Base-by-base conservation (phyloP, 1,140 invertebrate species). In the Meloidogyne floridensis region DNA sequence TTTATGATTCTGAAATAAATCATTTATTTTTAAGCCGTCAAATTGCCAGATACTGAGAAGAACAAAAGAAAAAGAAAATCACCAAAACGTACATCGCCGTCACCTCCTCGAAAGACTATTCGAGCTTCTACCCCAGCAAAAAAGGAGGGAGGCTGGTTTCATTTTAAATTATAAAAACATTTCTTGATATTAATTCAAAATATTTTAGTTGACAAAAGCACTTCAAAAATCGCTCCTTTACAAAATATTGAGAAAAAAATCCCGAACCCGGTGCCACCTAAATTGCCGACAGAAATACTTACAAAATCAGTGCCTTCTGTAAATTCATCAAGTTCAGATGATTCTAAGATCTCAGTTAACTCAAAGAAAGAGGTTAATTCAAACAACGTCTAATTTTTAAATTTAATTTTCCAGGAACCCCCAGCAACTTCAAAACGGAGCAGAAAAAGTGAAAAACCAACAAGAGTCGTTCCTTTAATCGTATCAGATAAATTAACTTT, bases 41-140 rank as follows among this genome's bases (percentile, higher is more conserved):
- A n/a, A 65, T n/a, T 65, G 59, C 59, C 59, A n/a, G 59, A 65
- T 65, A n/a, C 7, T 5, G 59, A 65, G 7, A 65, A 65, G 7
- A 65, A 65, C n/a, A 65, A 65, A n/a, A 65, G 59, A 65, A 65
- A 65, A 65, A 65, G 59, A n/a, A 65, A 65, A n/a, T 65, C 59
- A n/a, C 59, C 59, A 65, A 65, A 65, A n/a, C 59, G 59, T n/a
- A 65, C 59, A 8, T 65, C 59, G 5, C 59, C 59, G 3, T 65
- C 59, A 65, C 59, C 59, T 5, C 59, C 59, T n/a, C 15, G 59
- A 65, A 65, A n/a, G n/a, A n/a, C 15, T 65, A 18, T 65, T n/a
- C 15, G 59, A n/a, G 59, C 59, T 65, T n/a, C 59, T n/a, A 65
- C 59, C 2, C 59, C 59, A n/a, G 11, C 11, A 15, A n/a, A n/a